These are phyloP conservation scores for Meteorus cinctellus DNA, from an alignment of 2,888 invertebrate genomes.

Conservation along the genomic window DNA sequence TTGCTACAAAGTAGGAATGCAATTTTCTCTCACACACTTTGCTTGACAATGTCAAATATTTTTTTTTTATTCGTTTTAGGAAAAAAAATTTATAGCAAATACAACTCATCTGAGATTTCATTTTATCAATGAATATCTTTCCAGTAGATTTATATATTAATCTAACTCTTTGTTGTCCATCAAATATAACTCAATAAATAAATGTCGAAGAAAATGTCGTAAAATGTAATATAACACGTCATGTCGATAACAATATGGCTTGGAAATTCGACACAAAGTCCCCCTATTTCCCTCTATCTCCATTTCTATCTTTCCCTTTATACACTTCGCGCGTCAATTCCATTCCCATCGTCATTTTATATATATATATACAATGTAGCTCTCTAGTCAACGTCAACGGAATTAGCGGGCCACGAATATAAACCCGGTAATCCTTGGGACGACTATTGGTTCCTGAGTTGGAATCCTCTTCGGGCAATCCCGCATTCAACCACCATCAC, in stretches of 20 bases:
- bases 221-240: neutral
- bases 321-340: conserved; percentile 34
- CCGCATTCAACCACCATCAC: conserved; percentile 29
- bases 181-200: conserved; percentile 8
- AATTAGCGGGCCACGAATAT: conserved; percentile 38
- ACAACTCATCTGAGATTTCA: too few species aligned
- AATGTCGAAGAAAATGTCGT: neutral
- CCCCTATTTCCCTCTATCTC: conserved; percentile 28
- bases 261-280: conserved; percentile 24
- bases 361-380: neutral
- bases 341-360: conserved; percentile 30
- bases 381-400: conserved; percentile 34
- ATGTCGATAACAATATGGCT: conserved; percentile 1
- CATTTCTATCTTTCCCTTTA: conserved; percentile 14
- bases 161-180: neutral
- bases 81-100: too few species aligned
- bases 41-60: too few species aligned
- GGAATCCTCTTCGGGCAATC: conserved; percentile 38
- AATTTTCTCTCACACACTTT: too few species aligned
- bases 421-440: conserved; percentile 39
- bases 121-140: too few species aligned
- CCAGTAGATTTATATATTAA: too few species aligned
- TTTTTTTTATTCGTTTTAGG: too few species aligned
- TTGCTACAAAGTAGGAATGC: too few species aligned
- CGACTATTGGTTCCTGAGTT: conserved; percentile 35